Conservation (phyloP, 92 coral and sea anemone genomes). For the Palythoa heliodiscus region DNA sequence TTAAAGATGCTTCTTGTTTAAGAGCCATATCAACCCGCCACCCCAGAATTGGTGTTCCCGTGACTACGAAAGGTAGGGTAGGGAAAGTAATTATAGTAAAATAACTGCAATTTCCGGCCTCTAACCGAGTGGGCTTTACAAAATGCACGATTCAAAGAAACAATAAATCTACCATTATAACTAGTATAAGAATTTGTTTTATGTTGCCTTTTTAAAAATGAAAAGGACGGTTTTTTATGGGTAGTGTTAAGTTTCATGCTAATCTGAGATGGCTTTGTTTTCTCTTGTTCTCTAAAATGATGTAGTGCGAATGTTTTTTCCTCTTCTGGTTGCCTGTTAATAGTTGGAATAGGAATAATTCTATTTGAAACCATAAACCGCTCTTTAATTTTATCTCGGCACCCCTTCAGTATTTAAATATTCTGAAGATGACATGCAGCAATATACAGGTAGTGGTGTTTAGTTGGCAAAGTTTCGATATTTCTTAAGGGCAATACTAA, state of each 20-base stretch:
- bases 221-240: neutral
- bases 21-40: conserved; percentile 41
- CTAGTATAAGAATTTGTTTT: neutral
- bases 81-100: neutral
- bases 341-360: conserved; percentile 15
- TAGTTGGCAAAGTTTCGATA: neutral
- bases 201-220: neutral
- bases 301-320: conserved; percentile 22
- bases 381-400: neutral
- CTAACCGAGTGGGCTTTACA: conserved; percentile 1
- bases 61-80: conserved; percentile 10
- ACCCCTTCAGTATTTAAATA: neutral
- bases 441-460: neutral
- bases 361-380: neutral
- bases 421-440: conserved; percentile 1
- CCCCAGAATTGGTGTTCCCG: conserved; percentile 30
- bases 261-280: conserved; percentile 9
- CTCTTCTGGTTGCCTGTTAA: neutral
- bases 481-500: neutral
- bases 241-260: neutral
- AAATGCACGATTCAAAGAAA: neutral
- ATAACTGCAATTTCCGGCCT: conserved; percentile 33
- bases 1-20: conserved; percentile 29
- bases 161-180: neutral
- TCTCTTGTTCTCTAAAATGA: conserved; percentile 16